Percentiles rank a stretch among this genome's conserved stretches.
These are phyloP conservation scores for Ophthalmolycus amberensis DNA, from an alignment of 2,113 vertebrate genomes.

Conservation along the genomic window DNA sequence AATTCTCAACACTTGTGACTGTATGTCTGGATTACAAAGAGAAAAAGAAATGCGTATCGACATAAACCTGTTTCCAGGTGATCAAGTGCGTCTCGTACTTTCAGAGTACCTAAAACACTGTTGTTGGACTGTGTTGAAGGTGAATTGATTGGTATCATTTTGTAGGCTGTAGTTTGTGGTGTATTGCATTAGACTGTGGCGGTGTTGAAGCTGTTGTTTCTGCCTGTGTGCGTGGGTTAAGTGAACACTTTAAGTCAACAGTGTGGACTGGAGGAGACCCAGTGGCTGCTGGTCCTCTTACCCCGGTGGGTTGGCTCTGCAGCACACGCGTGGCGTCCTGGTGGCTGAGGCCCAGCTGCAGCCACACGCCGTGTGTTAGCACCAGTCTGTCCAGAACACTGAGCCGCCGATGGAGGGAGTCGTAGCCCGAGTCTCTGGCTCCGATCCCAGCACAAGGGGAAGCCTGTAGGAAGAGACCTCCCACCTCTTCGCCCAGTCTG, in stretches of 20 bases:
- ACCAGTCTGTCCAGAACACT: constrained; percentile 92
- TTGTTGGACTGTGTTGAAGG: neutral
- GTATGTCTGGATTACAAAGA: neutral
- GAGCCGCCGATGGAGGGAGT: constrained; percentile 89
- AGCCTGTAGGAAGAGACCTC: constrained; percentile 81
- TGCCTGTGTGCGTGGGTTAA: neutral
- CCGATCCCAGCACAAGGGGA: constrained; percentile 72
- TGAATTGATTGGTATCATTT: neutral
- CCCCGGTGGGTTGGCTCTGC: constrained; percentile 88
- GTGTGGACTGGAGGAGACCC: neutral
- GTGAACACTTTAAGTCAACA: neutral
- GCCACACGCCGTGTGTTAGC: constrained; percentile 92
- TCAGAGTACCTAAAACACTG: neutral
- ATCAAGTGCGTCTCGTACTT: neutral
- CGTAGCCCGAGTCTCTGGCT: constrained; percentile 91
- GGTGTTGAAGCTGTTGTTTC: neutral
- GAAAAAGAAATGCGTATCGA: neutral
- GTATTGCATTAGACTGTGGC: neutral
- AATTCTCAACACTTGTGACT: neutral
- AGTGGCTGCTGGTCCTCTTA: constrained; percentile 72
- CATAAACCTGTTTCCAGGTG: too few relatives aligned
- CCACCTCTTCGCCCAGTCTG: constrained; percentile 88
- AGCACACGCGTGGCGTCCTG: constrained; percentile 85
- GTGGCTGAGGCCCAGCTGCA: constrained; percentile 89
- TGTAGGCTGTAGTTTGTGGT: neutral